Evolutionary conservation across 2,888 invertebrate species (phyloP).

Genomic region (Scelioninae gen. 1): DNA sequence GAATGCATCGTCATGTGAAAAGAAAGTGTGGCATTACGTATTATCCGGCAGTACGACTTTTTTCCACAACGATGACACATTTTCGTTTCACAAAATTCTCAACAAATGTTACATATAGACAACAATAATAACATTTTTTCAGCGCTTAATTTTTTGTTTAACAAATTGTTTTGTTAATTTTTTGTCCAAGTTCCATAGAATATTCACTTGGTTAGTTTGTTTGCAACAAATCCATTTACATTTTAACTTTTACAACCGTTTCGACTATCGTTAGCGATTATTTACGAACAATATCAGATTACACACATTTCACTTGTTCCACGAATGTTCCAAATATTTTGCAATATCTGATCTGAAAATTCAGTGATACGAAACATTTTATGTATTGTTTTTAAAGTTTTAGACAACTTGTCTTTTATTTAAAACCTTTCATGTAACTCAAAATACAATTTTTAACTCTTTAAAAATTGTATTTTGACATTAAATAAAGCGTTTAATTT

Average conservation of each 20-base stretch:
- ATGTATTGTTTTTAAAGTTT: too few species aligned
- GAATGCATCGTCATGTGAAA: slow-evolving; percentile 31
- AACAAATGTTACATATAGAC: not conserved
- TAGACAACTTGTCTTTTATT: too few species aligned
- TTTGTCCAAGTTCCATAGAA: not conserved
- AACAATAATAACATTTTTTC: not conserved
- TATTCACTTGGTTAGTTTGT: not conserved
- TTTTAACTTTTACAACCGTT: not conserved
- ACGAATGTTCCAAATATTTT: too few species aligned
- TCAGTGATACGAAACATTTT: not conserved
- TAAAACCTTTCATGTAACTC: too few species aligned
- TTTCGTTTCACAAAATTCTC: slow-evolving; percentile 11
- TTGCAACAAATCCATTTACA: not conserved
- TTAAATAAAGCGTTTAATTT: too few species aligned
- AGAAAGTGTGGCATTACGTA: slow-evolving; percentile 29
- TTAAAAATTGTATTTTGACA: too few species aligned
- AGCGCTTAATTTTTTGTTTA: slow-evolving; percentile 8
- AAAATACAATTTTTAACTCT: too few species aligned
- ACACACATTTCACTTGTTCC: not conserved
- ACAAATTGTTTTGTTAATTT: not conserved
- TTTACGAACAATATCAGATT: slow-evolving; percentile 7
- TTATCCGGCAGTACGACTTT: slow-evolving; percentile 25
- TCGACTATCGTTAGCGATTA: slow-evolving; percentile 1
- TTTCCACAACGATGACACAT: slow-evolving; percentile 9
- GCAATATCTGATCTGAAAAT: not conserved